These are phyloP conservation scores for Nannoperca obscura DNA, from an alignment of 2,797 vertebrate species.

Conservation along the genomic window DNA sequence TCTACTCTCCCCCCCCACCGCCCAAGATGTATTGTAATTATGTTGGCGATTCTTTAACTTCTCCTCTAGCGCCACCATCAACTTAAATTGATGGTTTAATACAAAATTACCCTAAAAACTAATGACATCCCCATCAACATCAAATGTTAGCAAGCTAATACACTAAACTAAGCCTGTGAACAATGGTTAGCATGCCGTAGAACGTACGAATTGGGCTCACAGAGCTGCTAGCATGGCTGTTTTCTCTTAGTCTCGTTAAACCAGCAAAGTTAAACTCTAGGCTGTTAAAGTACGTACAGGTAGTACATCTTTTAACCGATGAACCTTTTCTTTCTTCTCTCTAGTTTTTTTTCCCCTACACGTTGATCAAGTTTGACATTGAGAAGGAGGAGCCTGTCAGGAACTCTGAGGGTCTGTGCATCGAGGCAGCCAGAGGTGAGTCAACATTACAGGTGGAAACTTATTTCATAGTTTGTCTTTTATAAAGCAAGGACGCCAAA, in stretches of 20 bases:
- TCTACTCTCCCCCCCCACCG: too few relatives aligned
- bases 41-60: neutral
- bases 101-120: neutral
- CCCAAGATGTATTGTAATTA: neutral
- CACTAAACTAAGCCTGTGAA: neutral
- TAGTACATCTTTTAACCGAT: neutral
- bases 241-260: neutral
- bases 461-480: neutral
- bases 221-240: neutral
- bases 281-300: too few relatives aligned
- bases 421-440: constrained; percentile 88
- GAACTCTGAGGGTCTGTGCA: constrained; percentile 88
- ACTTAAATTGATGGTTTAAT: neutral
- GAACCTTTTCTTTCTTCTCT: neutral
- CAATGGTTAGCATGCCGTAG: neutral
- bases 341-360: constrained; percentile 85
- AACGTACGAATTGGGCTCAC: neutral
- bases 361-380: constrained; percentile 91
- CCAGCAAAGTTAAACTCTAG: neutral
- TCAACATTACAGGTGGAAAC: fast-evolving
- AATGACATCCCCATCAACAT: neutral
- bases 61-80: neutral
- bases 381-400: constrained; percentile 91
- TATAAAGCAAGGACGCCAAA: neutral
- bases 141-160: neutral